phyloP scores from a whole-genome alignment of 1,140 invertebrate genomes.

The Sipha flava region DNA sequence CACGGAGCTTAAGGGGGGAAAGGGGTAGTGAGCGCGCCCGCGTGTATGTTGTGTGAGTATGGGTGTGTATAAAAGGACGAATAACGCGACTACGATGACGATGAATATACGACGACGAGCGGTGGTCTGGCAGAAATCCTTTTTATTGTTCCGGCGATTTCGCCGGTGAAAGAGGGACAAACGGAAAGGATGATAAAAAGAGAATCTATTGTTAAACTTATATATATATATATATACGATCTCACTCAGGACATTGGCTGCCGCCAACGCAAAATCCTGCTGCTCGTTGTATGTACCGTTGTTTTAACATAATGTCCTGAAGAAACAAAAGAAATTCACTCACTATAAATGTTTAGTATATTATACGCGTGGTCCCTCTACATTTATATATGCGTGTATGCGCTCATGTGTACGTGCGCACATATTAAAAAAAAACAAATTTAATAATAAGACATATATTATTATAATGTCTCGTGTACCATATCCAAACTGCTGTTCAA shows the following conservation, averaged over 20 bases:
- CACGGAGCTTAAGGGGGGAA: no score
- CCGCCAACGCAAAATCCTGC: neutral
- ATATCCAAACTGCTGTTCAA: no score
- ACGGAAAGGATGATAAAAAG: conserved; percentile 2
- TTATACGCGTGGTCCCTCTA: no score
- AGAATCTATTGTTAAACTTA: conserved; percentile 3
- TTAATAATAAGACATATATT: no score
- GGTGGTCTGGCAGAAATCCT: conserved; percentile 2
- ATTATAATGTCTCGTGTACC: no score
- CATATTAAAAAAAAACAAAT: no score
- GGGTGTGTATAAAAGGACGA: neutral
- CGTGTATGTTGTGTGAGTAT: no score
- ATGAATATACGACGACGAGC: neutral
- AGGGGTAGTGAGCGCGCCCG: no score
- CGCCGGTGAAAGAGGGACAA: neutral
- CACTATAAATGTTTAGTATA: no score
- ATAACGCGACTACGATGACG: neutral
- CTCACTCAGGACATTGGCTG: neutral
- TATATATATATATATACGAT: no score
- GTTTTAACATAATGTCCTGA: conserved; percentile 11
- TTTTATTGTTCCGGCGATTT: neutral
- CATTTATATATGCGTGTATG: no score
- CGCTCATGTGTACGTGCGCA: no score
- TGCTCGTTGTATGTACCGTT: neutral
- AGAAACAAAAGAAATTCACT: neutral